Evolutionary conservation across 2,797 vertebrate genomes (phyloP).

Genomic region (Syndactyla subalaris): DNA sequence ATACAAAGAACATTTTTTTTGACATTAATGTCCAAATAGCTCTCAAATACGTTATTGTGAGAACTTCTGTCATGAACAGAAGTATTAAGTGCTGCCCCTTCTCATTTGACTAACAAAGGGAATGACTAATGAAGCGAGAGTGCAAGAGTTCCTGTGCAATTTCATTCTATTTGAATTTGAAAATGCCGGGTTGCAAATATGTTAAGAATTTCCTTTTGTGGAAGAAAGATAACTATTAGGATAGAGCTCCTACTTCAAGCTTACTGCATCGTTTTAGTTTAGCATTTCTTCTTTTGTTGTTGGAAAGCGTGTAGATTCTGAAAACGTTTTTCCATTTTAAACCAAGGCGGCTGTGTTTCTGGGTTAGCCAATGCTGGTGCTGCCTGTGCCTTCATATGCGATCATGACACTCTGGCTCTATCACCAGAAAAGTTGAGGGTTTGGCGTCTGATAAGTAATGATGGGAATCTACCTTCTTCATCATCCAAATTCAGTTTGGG

Average conservation of each 20-base stretch:
- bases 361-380: neutral
- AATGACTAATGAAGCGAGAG: neutral
- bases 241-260: neutral
- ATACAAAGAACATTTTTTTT: neutral
- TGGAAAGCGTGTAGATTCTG: neutral
- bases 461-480: neutral
- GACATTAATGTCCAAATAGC: neutral
- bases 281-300: neutral
- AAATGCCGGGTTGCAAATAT: neutral
- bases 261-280: neutral
- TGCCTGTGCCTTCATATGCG: neutral
- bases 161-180: conserved; percentile 2
- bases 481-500: neutral
- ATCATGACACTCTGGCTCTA: neutral
- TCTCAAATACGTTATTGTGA: neutral
- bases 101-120: conserved; percentile 5
- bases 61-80: neutral
- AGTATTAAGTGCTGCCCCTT: neutral
- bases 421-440: neutral
- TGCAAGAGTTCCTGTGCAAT: neutral
- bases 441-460: neutral
- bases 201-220: neutral
- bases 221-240: neutral
- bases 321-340: neutral
- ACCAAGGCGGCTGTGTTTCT: neutral